A percentile compares a stretch with the other conserved stretches of the same genome.
Conservation (phyloP, 2,797 vertebrate genomes). For the Sebastolobus altivelis region DNA sequence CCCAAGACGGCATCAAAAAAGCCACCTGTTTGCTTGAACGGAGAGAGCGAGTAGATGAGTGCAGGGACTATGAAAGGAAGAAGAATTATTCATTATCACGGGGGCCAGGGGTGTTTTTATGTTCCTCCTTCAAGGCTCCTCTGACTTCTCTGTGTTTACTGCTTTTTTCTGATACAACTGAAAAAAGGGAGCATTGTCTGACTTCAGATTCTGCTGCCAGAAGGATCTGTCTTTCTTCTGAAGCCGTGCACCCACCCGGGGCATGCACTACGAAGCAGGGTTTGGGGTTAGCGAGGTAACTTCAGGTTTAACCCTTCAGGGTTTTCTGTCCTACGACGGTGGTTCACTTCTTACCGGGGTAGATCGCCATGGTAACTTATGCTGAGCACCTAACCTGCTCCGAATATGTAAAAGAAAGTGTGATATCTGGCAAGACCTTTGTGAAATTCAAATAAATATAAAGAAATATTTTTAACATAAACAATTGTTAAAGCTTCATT, state of each 20-base stretch:
- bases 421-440: no score
- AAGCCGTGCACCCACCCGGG: not conserved
- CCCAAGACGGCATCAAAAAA: slow-evolving; percentile 29
- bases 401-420: no score
- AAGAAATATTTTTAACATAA: no score
- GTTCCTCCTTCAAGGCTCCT: slow-evolving; percentile 20
- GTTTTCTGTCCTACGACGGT: no score
- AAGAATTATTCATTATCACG: slow-evolving; percentile 14
- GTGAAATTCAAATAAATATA: no score
- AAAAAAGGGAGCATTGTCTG: slow-evolving; percentile 25
- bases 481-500: no score
- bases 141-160: slow-evolving; percentile 20
- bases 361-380: no score
- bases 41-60: not conserved
- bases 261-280: no score
- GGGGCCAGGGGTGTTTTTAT: slow-evolving; percentile 3
- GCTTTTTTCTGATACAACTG: slow-evolving; percentile 6
- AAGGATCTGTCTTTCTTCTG: slow-evolving; percentile 5
- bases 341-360: no score
- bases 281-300: no score
- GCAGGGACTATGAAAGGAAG: slow-evolving; percentile 9
- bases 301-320: no score
- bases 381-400: no score
- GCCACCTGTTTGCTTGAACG: slow-evolving; percentile 16
- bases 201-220: not conserved